Conservation (phyloP, 2,113 vertebrate species). For the Xiphophorus maculatus region DNA sequence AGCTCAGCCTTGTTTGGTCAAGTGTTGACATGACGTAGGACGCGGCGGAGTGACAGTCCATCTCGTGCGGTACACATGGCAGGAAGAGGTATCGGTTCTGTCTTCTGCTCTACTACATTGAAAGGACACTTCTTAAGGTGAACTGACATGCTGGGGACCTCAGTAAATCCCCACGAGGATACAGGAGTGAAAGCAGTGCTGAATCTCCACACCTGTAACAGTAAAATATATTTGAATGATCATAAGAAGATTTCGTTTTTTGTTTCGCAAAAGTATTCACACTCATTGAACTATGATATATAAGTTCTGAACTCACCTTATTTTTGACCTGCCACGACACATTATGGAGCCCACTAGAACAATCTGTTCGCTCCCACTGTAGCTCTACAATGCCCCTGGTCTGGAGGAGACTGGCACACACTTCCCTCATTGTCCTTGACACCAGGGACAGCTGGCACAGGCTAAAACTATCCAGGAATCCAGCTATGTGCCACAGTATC, state of each 20-base stretch:
- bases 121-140: constrained; percentile 94
- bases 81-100: constrained; percentile 91
- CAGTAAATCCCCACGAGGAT: constrained; percentile 91
- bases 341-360: constrained; percentile 74
- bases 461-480: constrained; percentile 97
- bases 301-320: constrained; percentile 79
- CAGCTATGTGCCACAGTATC: constrained; percentile 91
- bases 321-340: constrained; percentile 94
- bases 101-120: constrained; percentile 88
- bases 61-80: constrained; percentile 94
- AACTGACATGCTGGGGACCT: constrained; percentile 95
- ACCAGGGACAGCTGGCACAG: constrained; percentile 95
- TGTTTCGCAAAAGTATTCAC: not conserved
- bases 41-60: constrained; percentile 85
- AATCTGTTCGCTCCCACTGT: constrained; percentile 88
- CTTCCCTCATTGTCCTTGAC: constrained; percentile 93
- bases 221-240: not conserved
- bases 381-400: constrained; percentile 94
- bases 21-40: constrained; percentile 83
- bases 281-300: not conserved
- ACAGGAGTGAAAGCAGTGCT: constrained; percentile 96
- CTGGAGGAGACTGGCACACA: constrained; percentile 94
- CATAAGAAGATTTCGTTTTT: not conserved
- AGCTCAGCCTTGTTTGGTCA: constrained; percentile 78
- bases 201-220: constrained; percentile 93